A percentile compares a stretch with the other conserved stretches of the same genome.
Conservation (phyloP, 37 sponge, comb jelly and placozoan species). For the Crambe crambe region DNA sequence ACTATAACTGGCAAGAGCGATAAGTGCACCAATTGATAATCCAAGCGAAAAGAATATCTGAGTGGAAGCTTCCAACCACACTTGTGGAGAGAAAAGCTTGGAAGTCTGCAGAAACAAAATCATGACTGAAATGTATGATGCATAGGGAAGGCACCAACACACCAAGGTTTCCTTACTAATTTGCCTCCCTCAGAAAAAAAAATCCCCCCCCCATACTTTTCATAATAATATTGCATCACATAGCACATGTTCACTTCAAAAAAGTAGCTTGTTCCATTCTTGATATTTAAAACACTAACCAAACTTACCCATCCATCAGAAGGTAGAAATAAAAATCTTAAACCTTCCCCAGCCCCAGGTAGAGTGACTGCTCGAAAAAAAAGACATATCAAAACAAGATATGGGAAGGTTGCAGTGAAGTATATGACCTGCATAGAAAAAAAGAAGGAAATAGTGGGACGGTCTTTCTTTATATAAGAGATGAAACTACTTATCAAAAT, state of each 20-base stretch:
- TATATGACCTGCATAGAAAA: slow-evolving; percentile 77
- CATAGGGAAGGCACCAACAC: too few species aligned
- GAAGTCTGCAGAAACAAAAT: background rate
- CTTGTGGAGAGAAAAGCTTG: slow-evolving; percentile 58
- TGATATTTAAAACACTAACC: too few species aligned
- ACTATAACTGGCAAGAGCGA: slow-evolving; percentile 91
- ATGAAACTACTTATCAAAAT: too few species aligned
- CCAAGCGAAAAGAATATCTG: slow-evolving; percentile 98
- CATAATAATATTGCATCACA: too few species aligned
- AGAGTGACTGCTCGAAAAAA: slow-evolving; percentile 97
- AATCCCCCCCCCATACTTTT: too few species aligned
- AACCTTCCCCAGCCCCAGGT: slow-evolving; percentile 89
- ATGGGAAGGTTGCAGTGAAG: slow-evolving; percentile 91
- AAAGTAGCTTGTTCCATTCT: too few species aligned
- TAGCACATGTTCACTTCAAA: too few species aligned
- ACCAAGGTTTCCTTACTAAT: too few species aligned
- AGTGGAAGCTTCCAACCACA: slow-evolving; percentile 96
- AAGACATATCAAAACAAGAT: slow-evolving; percentile 80
- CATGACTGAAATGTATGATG: too few species aligned
- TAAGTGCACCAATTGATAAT: slow-evolving; percentile 82
- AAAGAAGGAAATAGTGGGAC: background rate
- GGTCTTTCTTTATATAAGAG: too few species aligned
- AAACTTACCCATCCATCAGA: slow-evolving; percentile 42
- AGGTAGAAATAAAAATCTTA: slow-evolving; percentile 78
- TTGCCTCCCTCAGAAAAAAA: too few species aligned